Evolutionary conservation across 2,797 vertebrate species (phyloP).

Genomic region (Graptemys geographica): DNA sequence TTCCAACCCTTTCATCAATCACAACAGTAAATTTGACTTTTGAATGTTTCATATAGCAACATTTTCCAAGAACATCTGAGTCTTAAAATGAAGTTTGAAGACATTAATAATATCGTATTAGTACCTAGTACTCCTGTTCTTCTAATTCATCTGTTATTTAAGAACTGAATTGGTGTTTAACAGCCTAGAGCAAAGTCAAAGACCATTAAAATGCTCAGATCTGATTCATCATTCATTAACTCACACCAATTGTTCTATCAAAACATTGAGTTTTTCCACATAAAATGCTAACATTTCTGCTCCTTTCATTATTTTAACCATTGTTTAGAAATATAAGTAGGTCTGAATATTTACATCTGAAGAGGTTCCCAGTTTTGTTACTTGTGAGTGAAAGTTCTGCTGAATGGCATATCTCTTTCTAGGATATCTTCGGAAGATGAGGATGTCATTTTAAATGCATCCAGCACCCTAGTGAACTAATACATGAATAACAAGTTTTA

Average conservation of each 20-base stretch:
- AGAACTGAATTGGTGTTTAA: slow-evolving; percentile 11
- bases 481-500: background rate
- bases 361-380: background rate
- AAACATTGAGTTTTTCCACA: slow-evolving; percentile 50
- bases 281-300: slow-evolving; percentile 18
- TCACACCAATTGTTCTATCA: slow-evolving; percentile 54
- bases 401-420: background rate
- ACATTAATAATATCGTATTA: slow-evolving; percentile 51
- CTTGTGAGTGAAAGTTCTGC: background rate
- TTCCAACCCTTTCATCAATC: background rate
- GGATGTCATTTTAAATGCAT: background rate
- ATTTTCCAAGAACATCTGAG: background rate
- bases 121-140: too few relatives aligned
- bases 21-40: background rate
- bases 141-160: slow-evolving; percentile 54
- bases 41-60: background rate
- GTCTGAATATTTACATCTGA: slow-evolving; percentile 36
- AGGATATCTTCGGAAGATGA: background rate
- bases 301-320: background rate
- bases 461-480: background rate
- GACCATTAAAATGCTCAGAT: slow-evolving; percentile 39
- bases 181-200: slow-evolving; percentile 43
- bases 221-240: slow-evolving; percentile 64
- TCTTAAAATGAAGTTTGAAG: slow-evolving; percentile 41
- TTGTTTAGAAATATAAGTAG: slow-evolving; percentile 13